Evolutionary conservation across 2,888 invertebrate species (phyloP).

Genomic region (Muschampia plurimacula): DNA sequence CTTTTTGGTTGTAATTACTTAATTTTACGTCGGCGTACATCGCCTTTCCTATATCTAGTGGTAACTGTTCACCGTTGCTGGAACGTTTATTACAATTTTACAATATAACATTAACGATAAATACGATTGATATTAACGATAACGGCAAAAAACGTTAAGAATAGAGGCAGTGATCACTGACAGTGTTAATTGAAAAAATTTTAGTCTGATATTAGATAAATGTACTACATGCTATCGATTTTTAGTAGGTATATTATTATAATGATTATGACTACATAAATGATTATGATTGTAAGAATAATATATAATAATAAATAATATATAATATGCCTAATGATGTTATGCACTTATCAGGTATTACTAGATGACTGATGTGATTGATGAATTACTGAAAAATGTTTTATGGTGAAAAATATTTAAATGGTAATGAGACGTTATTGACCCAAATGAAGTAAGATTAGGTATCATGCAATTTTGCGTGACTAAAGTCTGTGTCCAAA

Average conservation of each 20-base stretch:
- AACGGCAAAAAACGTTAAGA: conserved; percentile 70
- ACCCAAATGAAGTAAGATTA: conserved; percentile 16
- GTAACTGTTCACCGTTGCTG: conserved; percentile 85
- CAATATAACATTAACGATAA: conserved; percentile 76
- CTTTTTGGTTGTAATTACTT: conserved; percentile 85
- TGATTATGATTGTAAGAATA: conserved; percentile 7
- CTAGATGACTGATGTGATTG: conserved; percentile 20
- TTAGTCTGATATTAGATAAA: conserved; percentile 52
- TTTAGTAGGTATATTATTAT: conserved; percentile 40
- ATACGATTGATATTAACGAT: conserved; percentile 70
- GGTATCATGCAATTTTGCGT: conserved; percentile 1
- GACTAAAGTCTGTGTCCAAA: not conserved
- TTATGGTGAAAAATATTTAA: conserved; percentile 20
- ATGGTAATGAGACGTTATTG: conserved; percentile 20
- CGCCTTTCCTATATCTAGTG: conserved; percentile 73
- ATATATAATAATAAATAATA: not conserved
- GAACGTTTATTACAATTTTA: conserved; percentile 78
- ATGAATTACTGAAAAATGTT: conserved; percentile 8
- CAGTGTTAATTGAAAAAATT: conserved; percentile 63
- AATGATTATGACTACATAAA: conserved; percentile 45
- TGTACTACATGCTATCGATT: conserved; percentile 41
- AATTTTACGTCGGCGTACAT: conserved; percentile 69
- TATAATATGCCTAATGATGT: conserved; percentile 39
- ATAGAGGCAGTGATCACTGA: conserved; percentile 73
- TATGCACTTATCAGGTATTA: conserved; percentile 47